Base-by-base conservation (phyloP, 2,113 vertebrate genomes). In the Sisor rabdophorus region DNA sequence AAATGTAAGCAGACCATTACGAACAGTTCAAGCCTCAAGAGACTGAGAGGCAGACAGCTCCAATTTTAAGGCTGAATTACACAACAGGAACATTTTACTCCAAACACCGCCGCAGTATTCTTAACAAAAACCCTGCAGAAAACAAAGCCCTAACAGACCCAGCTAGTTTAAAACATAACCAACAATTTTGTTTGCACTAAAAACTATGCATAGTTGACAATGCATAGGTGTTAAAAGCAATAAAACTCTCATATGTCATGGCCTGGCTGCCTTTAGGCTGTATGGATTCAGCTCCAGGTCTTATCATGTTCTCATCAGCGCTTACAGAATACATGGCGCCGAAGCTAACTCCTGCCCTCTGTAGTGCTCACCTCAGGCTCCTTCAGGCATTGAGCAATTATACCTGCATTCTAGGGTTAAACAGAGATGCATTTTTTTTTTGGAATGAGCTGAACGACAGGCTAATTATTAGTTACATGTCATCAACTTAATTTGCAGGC, bases 301-400 rank as follows among this genome's bases (percentile, higher is more conserved):
- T 81, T 79, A 84, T 84, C 92, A 91, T 84, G 86, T 80, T 88
- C 87, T 87, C 90, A 89, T 81, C 80, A 74, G 88, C 70, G 53
- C 89, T 92, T 92, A 89, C 90, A 86, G 88, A 93, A 93, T 80
- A 85, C 81, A 79, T 91, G 93, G 92, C 89, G 89, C 94, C 94
- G 75, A 73, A 53, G 87, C 87, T 87, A 80, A 86, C 89, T 87
- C 90, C 91, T 91, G 88, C 77, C 70, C 20, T 72, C 24, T 44
- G 87, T 88, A 90, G 84, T 89, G 81, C 85, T 78, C 88, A 83
- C 85, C 85, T 85, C 91, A 83, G 82, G 84, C 84, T 91, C 92
- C 83, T 80, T 71, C 82, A 88, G 89, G 90, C 88, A 85, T 81
- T 89, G 82, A 85, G 86, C 84, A 90, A 93, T 93, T 91, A 91